phyloP scores from a whole-genome alignment of 2,797 vertebrate genomes.

The Notoglanidium macrostoma region DNA sequence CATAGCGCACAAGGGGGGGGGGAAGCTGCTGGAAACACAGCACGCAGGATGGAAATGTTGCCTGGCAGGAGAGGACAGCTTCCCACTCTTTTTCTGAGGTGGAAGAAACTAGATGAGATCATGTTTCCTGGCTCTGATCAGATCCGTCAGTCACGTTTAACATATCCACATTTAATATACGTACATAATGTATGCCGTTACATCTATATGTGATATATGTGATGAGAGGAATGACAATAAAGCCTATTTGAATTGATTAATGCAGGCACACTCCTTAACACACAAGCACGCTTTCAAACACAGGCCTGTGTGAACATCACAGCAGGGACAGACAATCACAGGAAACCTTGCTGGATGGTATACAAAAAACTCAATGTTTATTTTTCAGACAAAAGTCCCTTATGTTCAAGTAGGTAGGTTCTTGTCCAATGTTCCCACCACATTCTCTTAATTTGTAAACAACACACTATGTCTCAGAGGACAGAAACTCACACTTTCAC shows the following conservation, averaged over 20 bases:
- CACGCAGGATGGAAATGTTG: slow-evolving; percentile 6
- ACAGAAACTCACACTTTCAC: slow-evolving; percentile 15
- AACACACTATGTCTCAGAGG: slow-evolving; percentile 18
- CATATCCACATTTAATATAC: slow-evolving; percentile 4
- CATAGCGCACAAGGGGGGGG: not conserved
- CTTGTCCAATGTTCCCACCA: slow-evolving; percentile 8
- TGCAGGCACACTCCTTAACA: not conserved
- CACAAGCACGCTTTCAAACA: not conserved
- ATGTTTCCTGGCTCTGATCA: slow-evolving; percentile 11
- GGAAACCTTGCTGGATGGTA: not conserved
- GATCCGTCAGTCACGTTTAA: not conserved
- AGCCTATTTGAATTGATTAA: not conserved
- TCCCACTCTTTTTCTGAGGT: not conserved
- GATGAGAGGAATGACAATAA: not conserved
- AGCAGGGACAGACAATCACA: not conserved
- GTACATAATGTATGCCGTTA: not conserved
- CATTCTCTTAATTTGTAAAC: slow-evolving; percentile 12
- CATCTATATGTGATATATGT: not conserved
- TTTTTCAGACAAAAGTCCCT: slow-evolving; percentile 22
- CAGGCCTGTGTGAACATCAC: not conserved
- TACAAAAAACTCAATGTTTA: slow-evolving; percentile 9
- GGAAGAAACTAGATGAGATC: not conserved
- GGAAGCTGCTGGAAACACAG: slow-evolving; percentile 13
- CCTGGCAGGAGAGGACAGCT: not conserved
- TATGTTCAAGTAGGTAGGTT: slow-evolving; percentile 21